These are phyloP conservation scores for Pristionchus maxplancki DNA, from an alignment of 2,888 invertebrate genomes.

Conservation along the genomic window DNA sequence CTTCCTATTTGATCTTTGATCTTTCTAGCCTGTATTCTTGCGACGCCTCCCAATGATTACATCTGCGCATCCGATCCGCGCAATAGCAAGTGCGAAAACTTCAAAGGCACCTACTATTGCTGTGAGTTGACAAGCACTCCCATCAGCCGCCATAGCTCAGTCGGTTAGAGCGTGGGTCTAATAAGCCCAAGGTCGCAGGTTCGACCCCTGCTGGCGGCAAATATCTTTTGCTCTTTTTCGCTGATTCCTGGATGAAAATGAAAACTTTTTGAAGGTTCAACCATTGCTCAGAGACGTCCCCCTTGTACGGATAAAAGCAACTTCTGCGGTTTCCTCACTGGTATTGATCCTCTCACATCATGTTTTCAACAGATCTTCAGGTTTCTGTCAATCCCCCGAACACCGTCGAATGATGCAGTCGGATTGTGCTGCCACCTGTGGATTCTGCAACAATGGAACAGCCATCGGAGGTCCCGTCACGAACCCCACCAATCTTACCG, in stretches of 20 bases:
- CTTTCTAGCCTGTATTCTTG: slow-evolving; percentile 35
- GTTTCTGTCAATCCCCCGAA: slow-evolving; percentile 41
- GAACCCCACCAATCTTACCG: not conserved
- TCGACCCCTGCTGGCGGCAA: slow-evolving; percentile 60
- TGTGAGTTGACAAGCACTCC: not conserved
- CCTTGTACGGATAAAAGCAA: slow-evolving; percentile 46
- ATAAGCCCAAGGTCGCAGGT: slow-evolving; percentile 60
- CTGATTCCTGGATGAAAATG: not conserved
- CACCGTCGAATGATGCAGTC: slow-evolving; percentile 56
- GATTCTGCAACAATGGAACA: slow-evolving; percentile 53
- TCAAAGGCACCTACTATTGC: slow-evolving; percentile 47
- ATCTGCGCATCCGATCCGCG: slow-evolving; percentile 39
- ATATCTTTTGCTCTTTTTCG: not conserved
- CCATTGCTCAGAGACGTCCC: not conserved
- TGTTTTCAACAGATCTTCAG: not conserved
- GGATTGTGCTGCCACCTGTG: slow-evolving; percentile 59
- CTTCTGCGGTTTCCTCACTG: slow-evolving; percentile 39
- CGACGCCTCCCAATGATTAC: slow-evolving; percentile 45
- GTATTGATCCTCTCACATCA: not conserved
- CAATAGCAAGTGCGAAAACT: slow-evolving; percentile 49
- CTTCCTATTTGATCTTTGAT: not conserved
- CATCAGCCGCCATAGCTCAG: slow-evolving; percentile 58
- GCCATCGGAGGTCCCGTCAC: not conserved
- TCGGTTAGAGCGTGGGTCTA: slow-evolving; percentile 59
- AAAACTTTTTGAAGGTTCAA: not conserved